phyloP scores from a whole-genome alignment of 2,797 vertebrate species.

The Enteromius viviparus region DNA sequence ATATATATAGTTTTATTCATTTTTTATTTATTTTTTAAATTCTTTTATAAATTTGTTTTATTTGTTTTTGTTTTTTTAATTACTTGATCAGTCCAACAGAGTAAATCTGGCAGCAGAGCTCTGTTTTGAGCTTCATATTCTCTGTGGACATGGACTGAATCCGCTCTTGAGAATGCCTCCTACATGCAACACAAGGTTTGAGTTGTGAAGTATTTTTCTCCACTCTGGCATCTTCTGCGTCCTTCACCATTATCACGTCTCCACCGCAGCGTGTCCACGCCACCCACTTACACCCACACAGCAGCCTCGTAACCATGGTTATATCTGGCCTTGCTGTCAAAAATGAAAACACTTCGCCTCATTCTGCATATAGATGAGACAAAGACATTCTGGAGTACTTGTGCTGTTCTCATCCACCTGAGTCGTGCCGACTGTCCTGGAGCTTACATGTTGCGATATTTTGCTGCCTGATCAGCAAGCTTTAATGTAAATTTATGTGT shows the following conservation, averaged over 20 bases:
- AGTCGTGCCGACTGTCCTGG: background rate
- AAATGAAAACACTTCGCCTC: constrained; percentile 73
- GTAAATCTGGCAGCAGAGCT: background rate
- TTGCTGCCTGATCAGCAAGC: constrained; percentile 22
- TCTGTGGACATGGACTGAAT: background rate
- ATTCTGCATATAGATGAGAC: constrained; percentile 58
- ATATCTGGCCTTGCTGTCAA: constrained; percentile 67
- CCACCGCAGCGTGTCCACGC: constrained; percentile 67
- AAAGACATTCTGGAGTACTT: constrained; percentile 19
- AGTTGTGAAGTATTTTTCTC: constrained; percentile 61
- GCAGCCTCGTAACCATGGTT: constrained; percentile 79
- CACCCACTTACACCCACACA: constrained; percentile 66
- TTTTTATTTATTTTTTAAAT: no score
- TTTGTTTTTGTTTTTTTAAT: background rate
- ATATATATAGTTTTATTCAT: no score
- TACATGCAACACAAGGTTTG: constrained; percentile 20
- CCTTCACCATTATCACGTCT: constrained; percentile 61
- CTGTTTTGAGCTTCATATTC: background rate
- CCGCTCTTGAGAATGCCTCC: constrained; percentile 3
- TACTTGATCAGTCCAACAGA: background rate
- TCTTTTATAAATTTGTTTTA: no score
- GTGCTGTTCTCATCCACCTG: constrained; percentile 42
- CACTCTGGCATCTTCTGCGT: constrained; percentile 62
- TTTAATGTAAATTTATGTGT: constrained; percentile 50
- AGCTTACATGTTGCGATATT: constrained; percentile 12